phyloP scores from a whole-genome alignment of 2,797 vertebrate genomes.

The Urophycis tenuis region DNA sequence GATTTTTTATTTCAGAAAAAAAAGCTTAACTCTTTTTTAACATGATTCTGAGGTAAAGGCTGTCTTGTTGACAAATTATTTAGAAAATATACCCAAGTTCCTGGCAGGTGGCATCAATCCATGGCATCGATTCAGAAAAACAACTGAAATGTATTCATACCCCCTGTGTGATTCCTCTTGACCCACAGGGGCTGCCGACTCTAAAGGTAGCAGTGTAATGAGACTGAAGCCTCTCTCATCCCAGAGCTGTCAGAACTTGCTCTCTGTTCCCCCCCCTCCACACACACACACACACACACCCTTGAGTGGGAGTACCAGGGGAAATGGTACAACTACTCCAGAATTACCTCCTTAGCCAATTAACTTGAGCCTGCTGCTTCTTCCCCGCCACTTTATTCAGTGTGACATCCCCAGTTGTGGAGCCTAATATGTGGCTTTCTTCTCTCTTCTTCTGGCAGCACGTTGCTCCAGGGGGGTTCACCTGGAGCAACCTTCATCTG shows the following conservation, averaged over 20 bases:
- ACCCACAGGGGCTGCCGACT: constrained; percentile 8
- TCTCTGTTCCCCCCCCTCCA: neutral
- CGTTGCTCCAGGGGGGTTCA: constrained; percentile 28
- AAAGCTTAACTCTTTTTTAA: neutral
- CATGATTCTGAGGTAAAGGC: neutral
- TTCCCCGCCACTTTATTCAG: constrained; percentile 31
- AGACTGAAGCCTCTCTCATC: constrained; percentile 12
- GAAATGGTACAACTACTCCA: constrained; percentile 28
- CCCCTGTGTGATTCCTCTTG: neutral
- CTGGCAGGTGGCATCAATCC: neutral
- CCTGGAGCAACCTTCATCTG: constrained; percentile 28
- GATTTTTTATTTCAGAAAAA: neutral
- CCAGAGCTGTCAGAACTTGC: constrained; percentile 3
- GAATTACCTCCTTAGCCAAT: constrained; percentile 42
- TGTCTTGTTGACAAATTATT: neutral
- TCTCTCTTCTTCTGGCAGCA: constrained; percentile 17
- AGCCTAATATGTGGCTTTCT: constrained; percentile 44
- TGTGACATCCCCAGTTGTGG: constrained; percentile 39
- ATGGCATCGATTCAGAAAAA: neutral
- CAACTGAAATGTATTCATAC: neutral
- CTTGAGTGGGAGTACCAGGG: neutral
- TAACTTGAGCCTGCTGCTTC: constrained; percentile 40
- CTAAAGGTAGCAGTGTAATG: constrained; percentile 30
- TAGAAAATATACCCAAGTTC: neutral
- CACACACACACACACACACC: neutral